Conservation (phyloP, 2,888 invertebrate genomes). For the Campaea margaritaria region DNA sequence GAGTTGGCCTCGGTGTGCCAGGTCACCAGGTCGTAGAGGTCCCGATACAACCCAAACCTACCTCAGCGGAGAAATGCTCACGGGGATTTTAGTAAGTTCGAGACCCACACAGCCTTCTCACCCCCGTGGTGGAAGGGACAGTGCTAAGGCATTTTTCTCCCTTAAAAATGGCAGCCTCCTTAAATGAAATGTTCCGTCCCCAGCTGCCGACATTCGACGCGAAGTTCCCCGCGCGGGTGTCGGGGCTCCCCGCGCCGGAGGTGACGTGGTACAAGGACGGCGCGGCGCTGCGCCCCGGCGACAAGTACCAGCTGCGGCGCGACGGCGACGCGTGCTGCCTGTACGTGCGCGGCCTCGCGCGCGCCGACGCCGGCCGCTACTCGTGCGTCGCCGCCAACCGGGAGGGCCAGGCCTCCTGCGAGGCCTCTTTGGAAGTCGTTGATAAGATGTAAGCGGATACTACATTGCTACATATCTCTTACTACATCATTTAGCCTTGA, state of each 20-base stretch:
- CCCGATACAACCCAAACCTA: too few species aligned
- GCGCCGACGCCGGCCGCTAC: constrained; percentile 90
- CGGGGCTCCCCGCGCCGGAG: constrained; percentile 93
- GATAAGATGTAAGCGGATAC: constrained; percentile 90
- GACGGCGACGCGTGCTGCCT: constrained; percentile 93
- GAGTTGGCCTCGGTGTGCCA: too few species aligned
- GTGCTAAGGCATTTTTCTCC: too few species aligned
- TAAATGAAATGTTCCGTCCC: constrained; percentile 17
- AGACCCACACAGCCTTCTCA: too few species aligned
- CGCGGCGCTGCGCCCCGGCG: constrained; percentile 87
- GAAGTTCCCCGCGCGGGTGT: constrained; percentile 92
- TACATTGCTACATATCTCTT: neutral
- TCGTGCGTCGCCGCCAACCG: constrained; percentile 91
- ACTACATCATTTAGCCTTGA: too few species aligned
- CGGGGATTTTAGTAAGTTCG: too few species aligned
- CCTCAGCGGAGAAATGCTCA: too few species aligned
- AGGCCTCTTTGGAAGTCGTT: constrained; percentile 90
- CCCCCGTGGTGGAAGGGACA: too few species aligned
- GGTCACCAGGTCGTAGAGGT: too few species aligned
- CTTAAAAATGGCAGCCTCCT: too few species aligned
- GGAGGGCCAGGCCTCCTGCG: constrained; percentile 91
- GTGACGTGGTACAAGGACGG: constrained; percentile 95
- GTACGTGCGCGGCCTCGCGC: constrained; percentile 88
- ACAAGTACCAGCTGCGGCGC: constrained; percentile 89
- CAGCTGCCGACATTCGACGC: constrained; percentile 91